Base-by-base conservation (phyloP, 2,888 invertebrate genomes). In the Lasioglossum oenotherae region DNA sequence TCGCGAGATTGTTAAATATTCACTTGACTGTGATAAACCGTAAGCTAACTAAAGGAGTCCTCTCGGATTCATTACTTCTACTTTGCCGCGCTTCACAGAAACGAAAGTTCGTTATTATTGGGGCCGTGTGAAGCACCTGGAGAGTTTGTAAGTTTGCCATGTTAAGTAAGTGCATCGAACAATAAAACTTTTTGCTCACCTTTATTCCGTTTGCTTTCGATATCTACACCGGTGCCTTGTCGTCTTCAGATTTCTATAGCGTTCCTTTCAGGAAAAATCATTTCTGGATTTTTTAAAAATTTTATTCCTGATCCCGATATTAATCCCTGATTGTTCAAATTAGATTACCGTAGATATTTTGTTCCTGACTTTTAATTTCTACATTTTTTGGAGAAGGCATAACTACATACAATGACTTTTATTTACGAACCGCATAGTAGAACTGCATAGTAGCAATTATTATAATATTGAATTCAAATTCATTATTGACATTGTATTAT, bases 21-120 rank as follows among this genome's bases (percentile, higher is more conserved):
- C 85, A 89, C 80, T 85, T 89, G 87, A 79, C 83, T 85, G 80
- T 84, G 85, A 89, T 87, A 89, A 89, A 89, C 83, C 83, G 87
- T 87, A 87, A 89, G 84, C 83, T 84, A 85, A 75, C 87, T 89
- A 87, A 82, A 82, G 82, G 87, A 89, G 85, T 84, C 87, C 80
- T 87, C 79, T 80, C 85, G 80, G 89, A 83, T 85, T 89, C 85
- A 82, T 89, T 89, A 87, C 80, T 87, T 89, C 81, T 87, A 89
- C 83, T 89, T 89, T 89, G 82, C 77, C 78, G 82, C 80, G 80
- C 60, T 80, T 87, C 69, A 87, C 85, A 78, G 80, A 76, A 89
- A 85, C 85, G 77, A 85, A 89, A 87, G 83, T 87, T 89, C 87
- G 72, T 85, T 89, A 78, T 87, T 89, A 89, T 85, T 87, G 83